Evolutionary conservation across 2,888 invertebrate genomes (phyloP).

Genomic region (Erpobdella octoculata): DNA sequence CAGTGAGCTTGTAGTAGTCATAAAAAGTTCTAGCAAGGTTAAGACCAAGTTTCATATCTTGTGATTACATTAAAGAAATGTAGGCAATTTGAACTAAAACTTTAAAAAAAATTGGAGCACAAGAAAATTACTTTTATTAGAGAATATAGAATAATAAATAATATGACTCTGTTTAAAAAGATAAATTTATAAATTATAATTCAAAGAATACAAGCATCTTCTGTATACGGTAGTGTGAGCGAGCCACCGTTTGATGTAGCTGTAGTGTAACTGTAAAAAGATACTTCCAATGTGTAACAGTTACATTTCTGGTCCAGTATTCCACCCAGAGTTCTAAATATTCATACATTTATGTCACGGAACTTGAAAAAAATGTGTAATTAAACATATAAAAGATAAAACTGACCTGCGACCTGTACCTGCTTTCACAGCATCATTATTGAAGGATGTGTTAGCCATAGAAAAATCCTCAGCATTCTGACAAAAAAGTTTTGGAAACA

Average conservation of each 20-base stretch:
- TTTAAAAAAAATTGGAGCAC: not conserved
- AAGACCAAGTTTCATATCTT: constrained; percentile 70
- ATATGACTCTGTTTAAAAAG: not conserved
- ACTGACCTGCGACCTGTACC: constrained; percentile 76
- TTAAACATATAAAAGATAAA: not conserved
- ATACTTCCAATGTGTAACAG: constrained; percentile 81
- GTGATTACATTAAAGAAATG: constrained; percentile 5
- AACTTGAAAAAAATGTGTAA: not conserved
- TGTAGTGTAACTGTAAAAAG: constrained; percentile 77
- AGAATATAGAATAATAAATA: not conserved
- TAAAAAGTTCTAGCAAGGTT: constrained; percentile 69
- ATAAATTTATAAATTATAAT: not conserved
- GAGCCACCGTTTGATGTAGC: constrained; percentile 60
- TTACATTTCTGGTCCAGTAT: constrained; percentile 69
- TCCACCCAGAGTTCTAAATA: constrained; percentile 50
- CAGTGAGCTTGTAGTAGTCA: constrained; percentile 72
- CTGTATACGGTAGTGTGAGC: constrained; percentile 74
- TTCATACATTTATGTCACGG: not conserved
- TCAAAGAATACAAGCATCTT: constrained; percentile 85
- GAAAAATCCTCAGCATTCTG: constrained; percentile 82
- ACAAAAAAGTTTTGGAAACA: constrained; percentile 83
- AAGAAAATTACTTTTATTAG: not conserved
- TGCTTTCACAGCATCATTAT: constrained; percentile 74
- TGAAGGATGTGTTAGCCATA: constrained; percentile 77
- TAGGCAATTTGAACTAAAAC: not conserved